These are phyloP conservation scores for Drosophila orosa DNA, from an alignment of 1,140 invertebrate genomes.

Conservation along the genomic window DNA sequence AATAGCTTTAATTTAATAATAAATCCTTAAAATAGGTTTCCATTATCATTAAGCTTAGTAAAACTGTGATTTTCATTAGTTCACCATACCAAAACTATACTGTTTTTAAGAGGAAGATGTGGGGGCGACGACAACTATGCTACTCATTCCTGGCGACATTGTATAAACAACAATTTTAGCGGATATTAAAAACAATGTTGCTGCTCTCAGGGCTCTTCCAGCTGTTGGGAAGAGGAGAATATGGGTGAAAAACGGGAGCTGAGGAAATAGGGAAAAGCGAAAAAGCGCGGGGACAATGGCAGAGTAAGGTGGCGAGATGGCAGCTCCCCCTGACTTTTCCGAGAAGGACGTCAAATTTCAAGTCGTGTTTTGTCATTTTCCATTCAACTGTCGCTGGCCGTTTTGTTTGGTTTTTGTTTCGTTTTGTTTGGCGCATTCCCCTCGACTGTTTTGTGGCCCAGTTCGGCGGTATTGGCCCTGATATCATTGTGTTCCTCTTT, in stretches of 20 bases:
- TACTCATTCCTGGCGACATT: conserved; percentile 70
- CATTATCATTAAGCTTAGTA: too few relatives aligned
- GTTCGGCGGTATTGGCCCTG: conserved; percentile 22
- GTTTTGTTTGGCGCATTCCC: conserved; percentile 18
- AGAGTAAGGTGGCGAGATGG: conserved; percentile 2
- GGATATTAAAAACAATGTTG: conserved; percentile 83
- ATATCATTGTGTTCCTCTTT: conserved; percentile 32
- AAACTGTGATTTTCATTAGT: background rate
- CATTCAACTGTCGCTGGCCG: conserved; percentile 58
- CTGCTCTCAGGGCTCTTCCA: conserved; percentile 50
- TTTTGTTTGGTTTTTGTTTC: conserved; percentile 21
- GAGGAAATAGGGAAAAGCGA: background rate
- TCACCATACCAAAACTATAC: background rate
- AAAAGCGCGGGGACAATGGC: conserved; percentile 3
- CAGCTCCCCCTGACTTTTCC: conserved; percentile 29
- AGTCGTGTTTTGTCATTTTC: conserved; percentile 76
- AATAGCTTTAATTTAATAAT: too few relatives aligned
- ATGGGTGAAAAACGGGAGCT: background rate
- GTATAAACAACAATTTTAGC: conserved; percentile 82
- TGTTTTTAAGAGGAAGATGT: conserved; percentile 6
- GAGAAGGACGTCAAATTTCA: conserved; percentile 65
- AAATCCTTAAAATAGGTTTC: background rate
- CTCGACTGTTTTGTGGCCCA: conserved; percentile 16
- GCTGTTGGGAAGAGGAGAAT: conserved; percentile 5
- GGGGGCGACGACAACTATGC: conserved; percentile 47